Conservation (phyloP, 2,797 vertebrate species). For the Clarias platycephalus region DNA sequence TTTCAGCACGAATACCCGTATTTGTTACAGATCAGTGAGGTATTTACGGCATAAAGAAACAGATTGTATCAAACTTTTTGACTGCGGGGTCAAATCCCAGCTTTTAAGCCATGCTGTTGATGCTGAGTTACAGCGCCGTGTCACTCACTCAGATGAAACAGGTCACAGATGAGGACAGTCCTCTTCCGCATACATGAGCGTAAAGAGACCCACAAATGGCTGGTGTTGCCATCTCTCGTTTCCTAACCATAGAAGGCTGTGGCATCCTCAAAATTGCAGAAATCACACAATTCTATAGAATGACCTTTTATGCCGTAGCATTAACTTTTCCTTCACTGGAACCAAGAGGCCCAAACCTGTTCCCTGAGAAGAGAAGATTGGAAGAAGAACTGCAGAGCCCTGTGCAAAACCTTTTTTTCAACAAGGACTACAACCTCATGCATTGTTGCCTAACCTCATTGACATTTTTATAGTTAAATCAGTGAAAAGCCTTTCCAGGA, state of each 20-base stretch:
- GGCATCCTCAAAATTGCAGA: not conserved
- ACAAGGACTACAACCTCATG: not conserved
- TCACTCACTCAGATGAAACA: too few species aligned
- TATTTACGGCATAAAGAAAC: not conserved
- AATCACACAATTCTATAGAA: not conserved
- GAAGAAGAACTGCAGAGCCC: too few species aligned
- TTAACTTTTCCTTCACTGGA: not conserved
- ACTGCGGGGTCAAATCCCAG: not conserved
- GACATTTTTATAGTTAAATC: too few species aligned
- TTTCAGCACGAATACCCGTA: constrained; percentile 42
- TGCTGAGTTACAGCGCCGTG: not conserved
- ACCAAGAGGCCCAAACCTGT: not conserved
- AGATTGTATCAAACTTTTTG: not conserved
- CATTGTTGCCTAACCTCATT: not conserved
- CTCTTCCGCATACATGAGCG: not conserved
- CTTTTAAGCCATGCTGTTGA: not conserved
- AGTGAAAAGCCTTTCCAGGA: not conserved
- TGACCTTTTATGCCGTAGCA: not conserved
- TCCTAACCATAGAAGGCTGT: not conserved
- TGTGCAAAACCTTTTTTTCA: not conserved
- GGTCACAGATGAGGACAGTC: too few species aligned
- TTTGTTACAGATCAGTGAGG: not conserved
- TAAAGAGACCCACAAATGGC: not conserved
- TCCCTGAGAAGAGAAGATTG: too few species aligned
- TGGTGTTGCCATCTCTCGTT: not conserved